Evolutionary conservation across 2,113 vertebrate species (phyloP), one percentile per base, ranked within the genome.

Genomic region (Otus sunia): DNA sequence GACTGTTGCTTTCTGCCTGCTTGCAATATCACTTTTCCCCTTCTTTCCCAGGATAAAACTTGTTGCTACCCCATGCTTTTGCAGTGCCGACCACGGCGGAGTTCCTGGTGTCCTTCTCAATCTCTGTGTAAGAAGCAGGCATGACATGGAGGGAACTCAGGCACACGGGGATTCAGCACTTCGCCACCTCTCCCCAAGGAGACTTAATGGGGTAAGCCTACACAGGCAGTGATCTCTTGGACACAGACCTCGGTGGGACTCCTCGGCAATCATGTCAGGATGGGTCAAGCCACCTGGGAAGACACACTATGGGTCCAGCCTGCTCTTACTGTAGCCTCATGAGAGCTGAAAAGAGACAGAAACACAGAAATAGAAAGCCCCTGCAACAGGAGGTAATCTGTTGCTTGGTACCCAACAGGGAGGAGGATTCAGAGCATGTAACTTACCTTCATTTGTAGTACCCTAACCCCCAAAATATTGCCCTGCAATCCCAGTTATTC

Each of bases 81-180:
- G 53, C 29, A n/a, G 32, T 47, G 15, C 71, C 3, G 2, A 50
- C 49, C 39, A 39, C 8, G 11, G 30, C 0, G 0, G 25, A 5
- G 2, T 32, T 92, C 34, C 67, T 55, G 22, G 37, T 41, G 47
- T 60, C 22, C 32, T 67, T 41, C 36, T 78, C 47, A 25, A 14
- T 18, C 32, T 86, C 27, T 63, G n/a, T 52, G 2, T 37, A 63
- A 59, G 64, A 67, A 71, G 25, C 59, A 77, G 1, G 0, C 2
- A 2, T 9, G 37, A 45, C 41, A 9, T 5, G 5, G 34, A 60
- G 13, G 50, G 19, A 86, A 41, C 27, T 20, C 4, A 2, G n/a
- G 32, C 26, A 41, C 11, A 5, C 14, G 45, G 17, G 30, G 12
- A 50, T 64, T 68, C 1, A 3, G 14, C n/a, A 22, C 67, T 90